A percentile compares a stretch with the other conserved stretches of the same genome.
These are phyloP conservation scores for Melanotaenia trifasciata DNA, from an alignment of 2,797 vertebrate genomes.

Conservation along the genomic window DNA sequence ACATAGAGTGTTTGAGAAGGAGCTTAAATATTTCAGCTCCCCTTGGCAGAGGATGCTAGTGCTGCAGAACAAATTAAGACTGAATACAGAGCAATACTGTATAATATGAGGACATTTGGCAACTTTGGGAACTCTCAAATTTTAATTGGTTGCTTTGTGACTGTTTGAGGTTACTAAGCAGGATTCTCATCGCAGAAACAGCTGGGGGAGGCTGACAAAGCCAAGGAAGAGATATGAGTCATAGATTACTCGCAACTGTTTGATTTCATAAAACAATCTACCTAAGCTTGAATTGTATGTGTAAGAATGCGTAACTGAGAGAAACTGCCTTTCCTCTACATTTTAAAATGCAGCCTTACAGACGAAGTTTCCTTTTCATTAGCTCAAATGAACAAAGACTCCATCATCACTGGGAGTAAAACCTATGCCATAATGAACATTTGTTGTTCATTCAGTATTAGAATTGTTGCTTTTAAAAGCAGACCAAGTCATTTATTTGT, in stretches of 20 bases:
- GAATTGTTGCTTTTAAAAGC: background rate
- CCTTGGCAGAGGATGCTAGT: conserved; percentile 49
- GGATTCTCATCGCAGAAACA: conserved; percentile 27
- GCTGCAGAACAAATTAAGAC: conserved; percentile 62
- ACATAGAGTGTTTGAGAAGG: conserved; percentile 60
- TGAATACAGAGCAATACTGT: conserved; percentile 45
- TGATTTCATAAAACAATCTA: conserved; percentile 7
- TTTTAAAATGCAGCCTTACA: background rate
- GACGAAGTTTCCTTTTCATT: background rate
- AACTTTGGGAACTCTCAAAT: conserved; percentile 48
- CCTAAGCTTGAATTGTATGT: conserved; percentile 20
- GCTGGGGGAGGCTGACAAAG: conserved; percentile 4
- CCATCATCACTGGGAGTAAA: background rate
- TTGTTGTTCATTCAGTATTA: background rate
- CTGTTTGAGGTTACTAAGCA: conserved; percentile 45
- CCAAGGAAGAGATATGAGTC: conserved; percentile 27
- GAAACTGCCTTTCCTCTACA: background rate
- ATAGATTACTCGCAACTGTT: conserved; percentile 16
- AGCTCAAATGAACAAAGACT: conserved; percentile 6
- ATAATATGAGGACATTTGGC: conserved; percentile 47
- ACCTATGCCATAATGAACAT: background rate
- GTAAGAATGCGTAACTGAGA: background rate
- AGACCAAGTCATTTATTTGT: conserved; percentile 27
- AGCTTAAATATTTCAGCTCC: conserved; percentile 62
- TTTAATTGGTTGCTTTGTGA: conserved; percentile 59